Evolutionary conservation across 30 jellyfish, hydroid and myxozoan genomes (phyloP), one percentile per base, ranked within the genome.

Genomic region (Rhopilema esculentum): DNA sequence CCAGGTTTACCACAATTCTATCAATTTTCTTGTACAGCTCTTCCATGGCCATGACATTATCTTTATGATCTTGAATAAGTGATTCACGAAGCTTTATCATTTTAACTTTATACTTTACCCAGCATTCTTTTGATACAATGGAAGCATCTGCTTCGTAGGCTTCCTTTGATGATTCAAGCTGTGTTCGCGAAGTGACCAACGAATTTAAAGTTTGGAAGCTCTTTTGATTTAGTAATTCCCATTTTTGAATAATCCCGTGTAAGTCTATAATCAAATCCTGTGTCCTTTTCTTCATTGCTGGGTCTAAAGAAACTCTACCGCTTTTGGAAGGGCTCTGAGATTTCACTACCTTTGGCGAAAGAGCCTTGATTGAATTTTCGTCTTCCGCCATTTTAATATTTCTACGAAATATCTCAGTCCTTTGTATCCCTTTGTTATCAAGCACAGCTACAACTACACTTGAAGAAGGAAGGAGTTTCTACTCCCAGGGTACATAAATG

Each of bases 171-270:
- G 88, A 27, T 64, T 89, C 73, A 64, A 92, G 68, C 69, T 94
- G 99, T 15, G 97, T 50, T 70, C 63, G 72, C 17, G 91, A 65
- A 71, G 77, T 94, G 18, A 66, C 79, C 66, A 94, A 73, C 20
- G 99, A 89, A 53, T 80, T 94, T 48, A 91, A 77, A 2, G 97
- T 79, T 40, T 94, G 96, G 79, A 94, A 94, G 63, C 97, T 94
- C 12, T 70, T 50, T 64, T 78, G 97, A 53, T 85, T 89, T 31
- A 67, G 51, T 1, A 75, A 29, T 62, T 94, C 97, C 99, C 99
- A 94, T 57, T 33, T 49, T 74, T 94, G 97, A 31, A 90, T 82
- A 70, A 83, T 72, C 53, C 83, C 83, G 49, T 94, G 97, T 28
- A 94, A 75, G 69, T 87, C 88, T 17, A 85, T 94, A 1, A 80